Conservation (phyloP, 2,113 vertebrate species). For the Nannobrachium achirus region DNA sequence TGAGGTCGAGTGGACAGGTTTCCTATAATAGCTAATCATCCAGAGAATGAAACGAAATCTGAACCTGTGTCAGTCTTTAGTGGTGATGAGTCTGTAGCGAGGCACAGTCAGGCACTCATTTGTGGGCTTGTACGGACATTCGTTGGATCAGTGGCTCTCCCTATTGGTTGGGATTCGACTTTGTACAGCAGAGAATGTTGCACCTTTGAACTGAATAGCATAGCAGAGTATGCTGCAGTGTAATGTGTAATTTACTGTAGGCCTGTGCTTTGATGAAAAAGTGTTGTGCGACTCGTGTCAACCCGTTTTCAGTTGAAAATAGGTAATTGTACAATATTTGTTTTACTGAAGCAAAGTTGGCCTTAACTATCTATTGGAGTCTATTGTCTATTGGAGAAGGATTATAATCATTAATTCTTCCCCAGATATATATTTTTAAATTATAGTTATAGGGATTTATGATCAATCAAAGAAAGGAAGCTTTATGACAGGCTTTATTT, state of each 20-base stretch:
- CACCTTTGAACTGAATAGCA: background rate
- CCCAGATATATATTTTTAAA: too few relatives aligned
- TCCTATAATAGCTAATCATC: slow-evolving; percentile 21
- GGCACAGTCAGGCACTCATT: background rate
- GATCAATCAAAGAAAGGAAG: slow-evolving; percentile 5
- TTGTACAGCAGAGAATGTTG: background rate
- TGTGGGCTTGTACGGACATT: background rate
- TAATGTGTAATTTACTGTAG: background rate
- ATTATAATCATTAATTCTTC: too few relatives aligned
- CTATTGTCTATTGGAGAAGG: too few relatives aligned
- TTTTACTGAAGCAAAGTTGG: too few relatives aligned
- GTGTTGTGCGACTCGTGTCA: too few relatives aligned
- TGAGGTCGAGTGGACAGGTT: slow-evolving; percentile 47
- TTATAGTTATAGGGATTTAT: background rate
- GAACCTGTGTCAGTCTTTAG: slow-evolving; percentile 24
- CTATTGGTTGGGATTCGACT: slow-evolving; percentile 45
- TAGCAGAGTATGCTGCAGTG: background rate
- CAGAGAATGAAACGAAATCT: slow-evolving; percentile 30
- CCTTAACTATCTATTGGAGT: too few relatives aligned
- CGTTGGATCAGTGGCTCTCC: slow-evolving; percentile 45
- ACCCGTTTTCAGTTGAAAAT: too few relatives aligned
- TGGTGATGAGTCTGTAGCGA: background rate
- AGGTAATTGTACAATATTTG: too few relatives aligned
- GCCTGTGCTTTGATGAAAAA: too few relatives aligned
- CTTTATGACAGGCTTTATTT: background rate